Base-by-base conservation (phyloP, 1,140 invertebrate genomes). In the Anthonomus grandis region DNA sequence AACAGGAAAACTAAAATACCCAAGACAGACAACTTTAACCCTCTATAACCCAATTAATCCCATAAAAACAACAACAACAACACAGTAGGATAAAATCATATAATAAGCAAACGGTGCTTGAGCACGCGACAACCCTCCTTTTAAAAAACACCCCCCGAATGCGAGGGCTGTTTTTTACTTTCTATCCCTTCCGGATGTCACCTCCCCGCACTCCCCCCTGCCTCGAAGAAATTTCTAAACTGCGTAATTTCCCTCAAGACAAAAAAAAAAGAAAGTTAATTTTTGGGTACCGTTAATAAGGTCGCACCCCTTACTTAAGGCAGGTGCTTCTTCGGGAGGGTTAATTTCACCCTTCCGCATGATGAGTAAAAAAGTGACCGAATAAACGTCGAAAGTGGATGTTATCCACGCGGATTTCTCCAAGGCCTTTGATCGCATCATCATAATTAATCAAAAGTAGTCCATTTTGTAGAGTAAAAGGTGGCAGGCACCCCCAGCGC, bases 311-410 rank as follows among this genome's bases (percentile, higher is more conserved):
- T 50, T n/a, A n/a, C n/a, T n/a, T 45, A 62, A 59, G 56, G 62
- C 62, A 62, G 62, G 59, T 61, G 62, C 51, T 47, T 21, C 42
- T 38, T 41, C 39, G 55, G 44, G 62, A 64, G 62, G 62, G 62
- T 64, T 64, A 59, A 58, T 62, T 62, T 39, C 31, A 64, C 54
- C 62, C 59, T 64, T 64, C 53, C 38, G 36, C 25, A 39, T 23
- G 49, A 45, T 59, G 60, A 59, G 62, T 64, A n/a, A n/a, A n/a
- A n/a, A n/a, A n/a, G n/a, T n/a, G n/a, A n/a, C n/a, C n/a, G n/a
- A n/a, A n/a, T n/a, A n/a, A n/a, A n/a, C n/a, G n/a, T n/a, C n/a
- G n/a, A n/a, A n/a, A n/a, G n/a, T n/a, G n/a, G n/a, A n/a, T n/a
- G n/a, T n/a, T n/a, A n/a, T n/a, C n/a, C n/a, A n/a, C n/a, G n/a